A percentile compares a stretch with the other conserved stretches of the same genome.
phyloP scores from a whole-genome alignment of 2,888 invertebrate genomes.

The Apotomis turbidana region DNA sequence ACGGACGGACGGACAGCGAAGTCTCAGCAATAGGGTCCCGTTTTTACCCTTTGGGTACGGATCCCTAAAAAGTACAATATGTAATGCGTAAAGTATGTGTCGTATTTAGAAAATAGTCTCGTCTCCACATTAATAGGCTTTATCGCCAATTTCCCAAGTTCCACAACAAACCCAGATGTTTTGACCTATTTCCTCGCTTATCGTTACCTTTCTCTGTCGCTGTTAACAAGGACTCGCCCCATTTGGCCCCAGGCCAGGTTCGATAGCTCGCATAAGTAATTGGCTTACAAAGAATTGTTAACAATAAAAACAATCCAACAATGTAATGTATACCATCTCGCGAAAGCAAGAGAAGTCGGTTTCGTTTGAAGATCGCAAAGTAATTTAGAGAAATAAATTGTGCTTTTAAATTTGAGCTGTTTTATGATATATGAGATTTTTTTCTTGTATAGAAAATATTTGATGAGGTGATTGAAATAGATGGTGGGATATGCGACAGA shows the following conservation, averaged over 20 bases:
- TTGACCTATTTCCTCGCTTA: constrained; percentile 11
- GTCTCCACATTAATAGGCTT: too few relatives aligned
- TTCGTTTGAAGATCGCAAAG: background rate
- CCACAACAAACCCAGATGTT: background rate
- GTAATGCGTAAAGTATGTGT: too few relatives aligned
- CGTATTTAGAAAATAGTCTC: too few relatives aligned
- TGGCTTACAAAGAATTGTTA: constrained; percentile 35
- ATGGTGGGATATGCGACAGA: background rate
- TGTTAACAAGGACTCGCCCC: constrained; percentile 17
- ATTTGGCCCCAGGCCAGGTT: constrained; percentile 36
- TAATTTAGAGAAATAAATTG: background rate
- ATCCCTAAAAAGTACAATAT: too few relatives aligned
- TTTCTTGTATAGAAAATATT: constrained; percentile 10
- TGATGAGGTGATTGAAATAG: constrained; percentile 18
- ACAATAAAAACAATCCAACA: background rate
- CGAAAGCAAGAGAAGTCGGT: background rate
- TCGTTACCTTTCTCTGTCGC: constrained; percentile 18
- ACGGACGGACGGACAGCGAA: too few relatives aligned
- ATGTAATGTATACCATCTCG: background rate
- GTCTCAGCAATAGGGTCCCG: too few relatives aligned
- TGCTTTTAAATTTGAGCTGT: constrained; percentile 17
- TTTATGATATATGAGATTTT: constrained; percentile 20
- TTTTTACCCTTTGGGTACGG: too few relatives aligned
- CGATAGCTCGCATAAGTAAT: constrained; percentile 36
- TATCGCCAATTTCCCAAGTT: background rate